These are phyloP conservation scores for Rhimphoctona megacephalus DNA, from an alignment of 2,888 invertebrate species.

Conservation along the genomic window DNA sequence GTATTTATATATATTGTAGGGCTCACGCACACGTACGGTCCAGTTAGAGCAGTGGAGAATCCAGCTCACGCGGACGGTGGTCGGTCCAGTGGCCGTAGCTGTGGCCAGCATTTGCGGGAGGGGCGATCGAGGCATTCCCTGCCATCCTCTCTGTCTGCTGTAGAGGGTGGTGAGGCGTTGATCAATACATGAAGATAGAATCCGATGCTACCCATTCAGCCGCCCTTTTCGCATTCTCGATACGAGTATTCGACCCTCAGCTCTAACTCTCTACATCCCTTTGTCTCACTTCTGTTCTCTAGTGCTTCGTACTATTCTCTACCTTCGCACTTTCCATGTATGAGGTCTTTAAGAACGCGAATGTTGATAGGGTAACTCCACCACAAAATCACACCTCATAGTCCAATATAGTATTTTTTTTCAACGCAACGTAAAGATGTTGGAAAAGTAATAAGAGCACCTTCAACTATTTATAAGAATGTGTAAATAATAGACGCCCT, in stretches of 20 bases:
- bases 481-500: background rate
- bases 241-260: constrained; percentile 59
- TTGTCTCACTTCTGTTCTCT: constrained; percentile 63
- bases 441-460: background rate
- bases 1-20: constrained; percentile 59
- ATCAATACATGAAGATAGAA: constrained; percentile 85
- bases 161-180: constrained; percentile 84
- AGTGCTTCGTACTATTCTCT: constrained; percentile 53
- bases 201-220: constrained; percentile 83
- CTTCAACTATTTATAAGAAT: background rate
- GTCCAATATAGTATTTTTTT: background rate
- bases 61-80: constrained; percentile 80
- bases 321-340: constrained; percentile 57
- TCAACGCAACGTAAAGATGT: background rate
- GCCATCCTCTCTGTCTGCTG: constrained; percentile 68
- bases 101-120: constrained; percentile 82
- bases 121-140: constrained; percentile 79
- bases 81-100: constrained; percentile 84
- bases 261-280: constrained; percentile 57
- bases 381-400: constrained; percentile 71
- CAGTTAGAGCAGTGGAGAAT: constrained; percentile 55
- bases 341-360: constrained; percentile 26
- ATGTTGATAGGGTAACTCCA: constrained; percentile 57
- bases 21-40: constrained; percentile 60
- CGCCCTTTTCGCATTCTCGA: constrained; percentile 69